Evolutionary conservation across 2,113 vertebrate species (phyloP).

Genomic region (Cathartes aura): DNA sequence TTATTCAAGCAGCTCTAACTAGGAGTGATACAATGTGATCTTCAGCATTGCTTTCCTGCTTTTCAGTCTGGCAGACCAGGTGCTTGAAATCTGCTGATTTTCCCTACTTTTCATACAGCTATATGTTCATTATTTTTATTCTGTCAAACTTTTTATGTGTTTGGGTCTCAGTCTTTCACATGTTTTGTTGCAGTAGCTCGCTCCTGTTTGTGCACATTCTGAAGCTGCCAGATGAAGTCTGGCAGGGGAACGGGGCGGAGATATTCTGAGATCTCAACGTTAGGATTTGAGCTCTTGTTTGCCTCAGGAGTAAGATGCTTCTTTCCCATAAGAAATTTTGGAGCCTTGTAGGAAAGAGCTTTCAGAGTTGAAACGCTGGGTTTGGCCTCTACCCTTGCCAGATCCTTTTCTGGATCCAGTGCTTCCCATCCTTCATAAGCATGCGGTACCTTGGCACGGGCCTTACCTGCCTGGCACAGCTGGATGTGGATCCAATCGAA

Average conservation of each 20-base stretch:
- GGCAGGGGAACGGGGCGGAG: background rate
- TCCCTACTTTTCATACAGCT: background rate
- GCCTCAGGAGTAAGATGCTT: background rate
- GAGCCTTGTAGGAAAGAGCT: background rate
- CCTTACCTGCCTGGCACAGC: background rate
- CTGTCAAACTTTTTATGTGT: background rate
- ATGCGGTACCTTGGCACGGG: rapidly evolving
- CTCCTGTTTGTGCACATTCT: background rate
- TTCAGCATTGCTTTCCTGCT: background rate
- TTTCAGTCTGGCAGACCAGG: background rate
- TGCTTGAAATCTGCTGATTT: background rate
- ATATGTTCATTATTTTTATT: background rate
- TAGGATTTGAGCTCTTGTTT: background rate
- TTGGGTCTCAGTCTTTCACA: background rate
- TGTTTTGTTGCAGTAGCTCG: background rate
- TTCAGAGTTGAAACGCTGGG: background rate
- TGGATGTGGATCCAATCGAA: background rate
- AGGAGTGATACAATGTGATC: background rate
- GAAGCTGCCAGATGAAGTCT: background rate
- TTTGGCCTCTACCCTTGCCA: background rate
- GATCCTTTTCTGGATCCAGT: background rate
- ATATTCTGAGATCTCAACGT: background rate
- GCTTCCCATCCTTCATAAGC: background rate
- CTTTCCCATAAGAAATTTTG: background rate
- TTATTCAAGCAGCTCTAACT: background rate